A percentile compares a stretch with the other conserved stretches of the same genome.
Evolutionary conservation across 1,140 invertebrate genomes (phyloP).

Genomic region (Neuroterus valhalla): DNA sequence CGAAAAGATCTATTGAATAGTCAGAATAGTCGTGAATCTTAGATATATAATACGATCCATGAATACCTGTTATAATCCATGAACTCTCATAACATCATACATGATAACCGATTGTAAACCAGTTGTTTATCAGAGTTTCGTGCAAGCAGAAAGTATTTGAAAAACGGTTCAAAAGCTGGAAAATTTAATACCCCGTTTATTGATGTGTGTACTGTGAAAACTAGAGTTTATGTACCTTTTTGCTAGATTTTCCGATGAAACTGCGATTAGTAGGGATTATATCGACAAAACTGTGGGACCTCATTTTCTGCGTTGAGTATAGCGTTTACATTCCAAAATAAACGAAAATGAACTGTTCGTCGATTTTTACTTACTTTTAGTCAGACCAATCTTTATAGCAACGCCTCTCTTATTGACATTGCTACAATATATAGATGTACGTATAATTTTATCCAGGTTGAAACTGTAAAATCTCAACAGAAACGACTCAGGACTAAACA

Average conservation of each 20-base stretch:
- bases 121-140: not conserved
- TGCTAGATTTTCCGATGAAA: constrained; percentile 14
- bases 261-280: constrained; percentile 20
- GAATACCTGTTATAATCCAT: no score
- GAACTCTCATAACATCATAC: not conserved
- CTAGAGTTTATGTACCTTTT: not conserved
- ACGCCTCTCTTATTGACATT: not conserved
- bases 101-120: not conserved
- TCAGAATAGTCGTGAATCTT: no score
- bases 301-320: constrained; percentile 11
- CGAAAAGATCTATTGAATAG: no score
- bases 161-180: constrained; percentile 4
- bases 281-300: constrained; percentile 8
- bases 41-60: no score
- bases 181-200: constrained; percentile 9
- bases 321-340: not conserved
- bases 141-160: not conserved
- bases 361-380: not conserved
- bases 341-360: not conserved
- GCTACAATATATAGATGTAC: not conserved
- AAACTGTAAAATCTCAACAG: no score
- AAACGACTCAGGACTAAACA: no score
- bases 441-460: no score
- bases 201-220: constrained; percentile 9
- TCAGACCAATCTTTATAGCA: not conserved